Percentiles rank a stretch among this genome's conserved stretches.
These are phyloP conservation scores for Cynopterus brachyotis DNA, from an alignment of 2,113 vertebrate species.

Conservation along the genomic window DNA sequence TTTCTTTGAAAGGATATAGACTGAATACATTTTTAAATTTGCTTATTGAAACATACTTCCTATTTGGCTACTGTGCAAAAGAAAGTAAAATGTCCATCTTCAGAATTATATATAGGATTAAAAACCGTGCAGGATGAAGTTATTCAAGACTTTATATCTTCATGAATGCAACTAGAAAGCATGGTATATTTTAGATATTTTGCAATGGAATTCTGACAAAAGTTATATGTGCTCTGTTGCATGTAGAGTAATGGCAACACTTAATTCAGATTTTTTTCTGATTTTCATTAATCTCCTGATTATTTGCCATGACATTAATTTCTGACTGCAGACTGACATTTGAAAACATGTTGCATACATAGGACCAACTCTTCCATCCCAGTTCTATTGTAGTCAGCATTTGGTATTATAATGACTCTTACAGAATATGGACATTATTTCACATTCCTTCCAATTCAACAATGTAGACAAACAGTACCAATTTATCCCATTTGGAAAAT, in stretches of 20 bases:
- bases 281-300: background rate
- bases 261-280: background rate
- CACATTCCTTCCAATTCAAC: background rate
- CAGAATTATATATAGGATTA: background rate
- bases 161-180: background rate
- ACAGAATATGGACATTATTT: background rate
- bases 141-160: slow-evolving; percentile 27
- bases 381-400: background rate
- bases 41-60: slow-evolving; percentile 35
- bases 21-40: slow-evolving; percentile 42
- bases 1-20: slow-evolving; percentile 33
- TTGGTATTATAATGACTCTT: background rate
- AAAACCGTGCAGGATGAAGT: background rate
- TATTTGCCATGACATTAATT: background rate
- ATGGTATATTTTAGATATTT: background rate
- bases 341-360: background rate
- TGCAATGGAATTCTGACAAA: background rate
- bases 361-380: accelerated
- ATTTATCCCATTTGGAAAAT: background rate
- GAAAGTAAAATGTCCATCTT: slow-evolving; percentile 37
- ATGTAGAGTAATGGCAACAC: background rate
- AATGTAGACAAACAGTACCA: background rate
- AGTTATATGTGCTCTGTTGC: background rate
- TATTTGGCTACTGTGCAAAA: slow-evolving; percentile 22
- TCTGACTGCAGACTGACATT: background rate